These are phyloP conservation scores for Jaculus jaculus DNA, from an alignment of 2,113 vertebrate genomes.

Conservation along the genomic window DNA sequence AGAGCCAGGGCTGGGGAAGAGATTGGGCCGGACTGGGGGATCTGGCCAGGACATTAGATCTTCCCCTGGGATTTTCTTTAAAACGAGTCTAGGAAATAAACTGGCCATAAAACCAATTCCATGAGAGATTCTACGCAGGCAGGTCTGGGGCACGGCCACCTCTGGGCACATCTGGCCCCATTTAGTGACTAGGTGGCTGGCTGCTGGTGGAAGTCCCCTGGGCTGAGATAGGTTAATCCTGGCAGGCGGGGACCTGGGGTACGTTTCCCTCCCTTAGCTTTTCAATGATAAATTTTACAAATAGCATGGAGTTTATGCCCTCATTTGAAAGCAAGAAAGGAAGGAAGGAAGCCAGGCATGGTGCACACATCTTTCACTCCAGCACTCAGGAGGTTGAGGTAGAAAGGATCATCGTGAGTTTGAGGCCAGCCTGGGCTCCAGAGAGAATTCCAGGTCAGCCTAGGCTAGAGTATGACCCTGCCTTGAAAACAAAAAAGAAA, in stretches of 20 bases:
- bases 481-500: neutral
- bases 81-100: slow-evolving; percentile 63
- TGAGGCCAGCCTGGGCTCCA: too few species aligned
- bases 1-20: neutral
- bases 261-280: neutral
- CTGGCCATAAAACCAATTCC: neutral
- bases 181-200: slow-evolving; percentile 72
- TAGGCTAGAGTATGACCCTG: neutral
- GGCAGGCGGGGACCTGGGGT: neutral
- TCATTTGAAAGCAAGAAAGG: neutral
- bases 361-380: neutral
- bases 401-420: too few species aligned
- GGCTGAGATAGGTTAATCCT: slow-evolving; percentile 43
- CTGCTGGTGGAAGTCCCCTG: slow-evolving; percentile 53
- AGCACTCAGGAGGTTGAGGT: neutral
- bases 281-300: neutral
- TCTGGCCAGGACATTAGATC: neutral
- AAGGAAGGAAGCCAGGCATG: neutral
- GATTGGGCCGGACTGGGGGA: neutral
- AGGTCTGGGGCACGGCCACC: slow-evolving; percentile 72
- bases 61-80: slow-evolving; percentile 12
- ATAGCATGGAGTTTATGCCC: neutral
- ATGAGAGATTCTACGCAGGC: slow-evolving; percentile 59
- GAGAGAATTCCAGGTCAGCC: too few species aligned
- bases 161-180: slow-evolving; percentile 84